These are phyloP conservation scores for Champsocephalus gunnari DNA, from an alignment of 2,797 vertebrate genomes.

Conservation along the genomic window DNA sequence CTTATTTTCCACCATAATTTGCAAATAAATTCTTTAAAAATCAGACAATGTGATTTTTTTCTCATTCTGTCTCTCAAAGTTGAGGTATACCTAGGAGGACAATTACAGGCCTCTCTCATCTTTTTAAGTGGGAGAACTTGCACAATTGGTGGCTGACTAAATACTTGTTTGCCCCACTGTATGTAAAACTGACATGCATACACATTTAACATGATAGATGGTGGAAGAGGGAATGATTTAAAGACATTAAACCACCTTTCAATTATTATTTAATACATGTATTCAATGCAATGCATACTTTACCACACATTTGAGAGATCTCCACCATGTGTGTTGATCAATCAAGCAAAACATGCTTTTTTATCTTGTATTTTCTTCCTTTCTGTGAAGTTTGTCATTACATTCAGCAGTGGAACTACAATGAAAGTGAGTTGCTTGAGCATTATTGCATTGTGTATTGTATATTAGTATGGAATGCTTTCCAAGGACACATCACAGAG, in stretches of 20 bases:
- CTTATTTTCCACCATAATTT: too few species aligned
- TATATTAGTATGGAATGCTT: conserved; percentile 14
- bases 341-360: conserved; percentile 12
- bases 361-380: background rate
- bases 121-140: too few species aligned
- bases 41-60: too few species aligned
- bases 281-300: background rate
- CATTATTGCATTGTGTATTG: conserved; percentile 26
- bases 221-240: background rate
- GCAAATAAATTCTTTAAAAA: too few species aligned
- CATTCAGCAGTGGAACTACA: conserved; percentile 21
- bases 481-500: conserved; percentile 21
- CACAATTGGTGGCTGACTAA: too few species aligned
- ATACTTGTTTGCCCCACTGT: too few species aligned
- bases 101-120: too few species aligned
- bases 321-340: background rate
- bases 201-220: background rate
- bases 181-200: background rate
- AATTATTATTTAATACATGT: background rate
- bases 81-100: too few species aligned
- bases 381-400: background rate
- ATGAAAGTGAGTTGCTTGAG: conserved; percentile 8
- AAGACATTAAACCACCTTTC: background rate
- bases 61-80: too few species aligned
- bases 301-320: background rate